Base-by-base conservation (phyloP, 2,888 invertebrate genomes). In the Epinotia demarniana region DNA sequence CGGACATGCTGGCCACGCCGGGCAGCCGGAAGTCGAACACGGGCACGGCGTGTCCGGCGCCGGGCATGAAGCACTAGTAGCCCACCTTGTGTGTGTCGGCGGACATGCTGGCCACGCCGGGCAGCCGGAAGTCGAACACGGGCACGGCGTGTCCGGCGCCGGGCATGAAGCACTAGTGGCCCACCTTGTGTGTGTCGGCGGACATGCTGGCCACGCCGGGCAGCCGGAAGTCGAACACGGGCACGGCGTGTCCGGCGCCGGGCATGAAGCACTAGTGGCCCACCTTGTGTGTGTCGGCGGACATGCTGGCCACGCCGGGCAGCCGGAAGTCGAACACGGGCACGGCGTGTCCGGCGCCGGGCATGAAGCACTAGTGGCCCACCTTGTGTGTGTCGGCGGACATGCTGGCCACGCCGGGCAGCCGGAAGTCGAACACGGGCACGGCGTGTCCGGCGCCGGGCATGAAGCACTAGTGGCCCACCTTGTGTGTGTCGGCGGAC, bases 341-440 rank as follows among this genome's bases (percentile, higher is more conserved):
- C n/a, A n/a, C n/a, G n/a, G n/a, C n/a, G n/a, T n/a, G n/a, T n/a
- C n/a, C n/a, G n/a, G n/a, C n/a, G n/a, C 96, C 95, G 69, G 96
- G 95, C 97, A 99, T 98, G 90, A 99, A 99, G 16, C 97, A 98
- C 9, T 23, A 23, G 23, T 18, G 9, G 76, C 79, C 76, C 87
- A 98, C 98, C 95, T 99, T 99, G 86, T 99, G 99, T 0, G 99
- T 99, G 87, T 99, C 99, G n/a, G 98, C 98, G 0, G 99, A 99
- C 76, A 99, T 99, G 85, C 99, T 99, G 0, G 97, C 97, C 0
- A 99, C 99, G 0, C 99, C 99, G 1, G 97, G 96, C 73, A 99
- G 94, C 11, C 96, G 87, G 92, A 99, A 99, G 94, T 99, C 99
- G 89, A 98, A 99, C 16, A 95, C 94, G 0, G 96, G 96, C 8